Percentiles rank a stretch among this genome's conserved stretches.
These are phyloP conservation scores for Petromus typicus DNA, from an alignment of 2,113 vertebrate genomes.

Conservation along the genomic window DNA sequence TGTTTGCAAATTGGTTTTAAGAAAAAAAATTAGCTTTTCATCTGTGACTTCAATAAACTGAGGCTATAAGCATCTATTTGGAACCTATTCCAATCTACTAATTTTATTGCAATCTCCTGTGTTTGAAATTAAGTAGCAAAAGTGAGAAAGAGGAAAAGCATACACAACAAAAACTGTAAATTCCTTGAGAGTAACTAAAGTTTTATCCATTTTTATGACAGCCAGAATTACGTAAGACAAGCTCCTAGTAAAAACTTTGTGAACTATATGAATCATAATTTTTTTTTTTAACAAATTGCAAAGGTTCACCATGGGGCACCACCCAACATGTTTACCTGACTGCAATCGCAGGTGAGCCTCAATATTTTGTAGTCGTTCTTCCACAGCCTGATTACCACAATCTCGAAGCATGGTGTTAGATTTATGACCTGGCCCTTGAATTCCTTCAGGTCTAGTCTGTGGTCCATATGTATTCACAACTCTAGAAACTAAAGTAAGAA, in stretches of 20 bases:
- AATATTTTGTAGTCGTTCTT: slow-evolving; percentile 96
- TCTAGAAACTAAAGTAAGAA: slow-evolving; percentile 91
- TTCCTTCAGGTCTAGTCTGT: slow-evolving; percentile 91
- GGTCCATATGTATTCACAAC: slow-evolving; percentile 98
- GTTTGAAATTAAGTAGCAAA: neutral
- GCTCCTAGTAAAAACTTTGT: neutral
- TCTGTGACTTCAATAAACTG: slow-evolving; percentile 10
- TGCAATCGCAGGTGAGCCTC: slow-evolving; percentile 95
- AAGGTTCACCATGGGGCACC: neutral
- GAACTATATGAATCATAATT: neutral
- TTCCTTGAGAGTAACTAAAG: neutral
- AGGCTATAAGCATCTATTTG: neutral
- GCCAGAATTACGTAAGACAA: neutral
- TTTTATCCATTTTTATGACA: neutral
- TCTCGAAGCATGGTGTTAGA: slow-evolving; percentile 83
- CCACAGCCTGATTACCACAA: slow-evolving; percentile 94
- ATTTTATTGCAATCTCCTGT: neutral
- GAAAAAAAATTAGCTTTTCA: slow-evolving; percentile 27
- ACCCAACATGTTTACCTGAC: slow-evolving; percentile 87
- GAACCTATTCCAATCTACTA: slow-evolving; percentile 18
- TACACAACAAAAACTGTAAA: neutral
- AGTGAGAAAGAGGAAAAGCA: neutral
- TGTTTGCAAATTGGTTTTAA: neutral
- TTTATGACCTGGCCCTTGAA: slow-evolving; percentile 87
- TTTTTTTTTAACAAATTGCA: slow-evolving; percentile 14